Evolutionary conservation across 1,140 invertebrate genomes (phyloP).

Genomic region (Drosophila bocki): DNA sequence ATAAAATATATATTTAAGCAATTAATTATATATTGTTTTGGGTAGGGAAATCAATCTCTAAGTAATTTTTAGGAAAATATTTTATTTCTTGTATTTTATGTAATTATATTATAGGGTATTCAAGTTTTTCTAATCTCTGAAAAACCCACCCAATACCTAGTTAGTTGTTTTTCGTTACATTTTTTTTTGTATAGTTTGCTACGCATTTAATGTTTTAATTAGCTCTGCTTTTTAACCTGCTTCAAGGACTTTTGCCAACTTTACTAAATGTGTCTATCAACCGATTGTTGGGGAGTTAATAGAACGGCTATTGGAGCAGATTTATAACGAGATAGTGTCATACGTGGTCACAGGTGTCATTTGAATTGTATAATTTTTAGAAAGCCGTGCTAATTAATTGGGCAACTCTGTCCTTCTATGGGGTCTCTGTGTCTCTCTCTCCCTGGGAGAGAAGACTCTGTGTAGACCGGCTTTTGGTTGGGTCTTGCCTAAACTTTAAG

Average conservation of each 20-base stretch:
- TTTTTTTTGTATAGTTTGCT: constrained; percentile 51
- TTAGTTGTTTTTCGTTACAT: constrained; percentile 14
- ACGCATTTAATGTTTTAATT: constrained; percentile 84
- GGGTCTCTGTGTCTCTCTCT: not conserved
- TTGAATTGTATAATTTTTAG: constrained; percentile 48
- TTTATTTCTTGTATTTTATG: not conserved
- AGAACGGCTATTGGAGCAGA: constrained; percentile 50
- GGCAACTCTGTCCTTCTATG: constrained; percentile 37
- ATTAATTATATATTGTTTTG: not conserved
- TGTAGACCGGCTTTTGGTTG: too few relatives aligned
- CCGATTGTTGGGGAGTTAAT: constrained; percentile 56
- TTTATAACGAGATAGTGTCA: constrained; percentile 55
- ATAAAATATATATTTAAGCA: not conserved
- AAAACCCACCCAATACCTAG: not conserved
- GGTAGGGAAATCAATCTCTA: not conserved
- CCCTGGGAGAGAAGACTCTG: constrained; percentile 9
- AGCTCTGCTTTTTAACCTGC: constrained; percentile 53
- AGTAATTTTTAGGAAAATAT: not conserved
- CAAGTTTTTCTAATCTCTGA: not conserved
- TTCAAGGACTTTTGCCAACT: constrained; percentile 61
- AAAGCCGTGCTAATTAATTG: constrained; percentile 56
- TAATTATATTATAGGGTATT: constrained; percentile 10
- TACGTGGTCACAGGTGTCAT: constrained; percentile 60
- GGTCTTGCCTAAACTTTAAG: constrained; percentile 36
- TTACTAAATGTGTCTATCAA: constrained; percentile 37